Evolutionary conservation across 2,113 vertebrate species (phyloP).

Genomic region (Propithecus coquereli): DNA sequence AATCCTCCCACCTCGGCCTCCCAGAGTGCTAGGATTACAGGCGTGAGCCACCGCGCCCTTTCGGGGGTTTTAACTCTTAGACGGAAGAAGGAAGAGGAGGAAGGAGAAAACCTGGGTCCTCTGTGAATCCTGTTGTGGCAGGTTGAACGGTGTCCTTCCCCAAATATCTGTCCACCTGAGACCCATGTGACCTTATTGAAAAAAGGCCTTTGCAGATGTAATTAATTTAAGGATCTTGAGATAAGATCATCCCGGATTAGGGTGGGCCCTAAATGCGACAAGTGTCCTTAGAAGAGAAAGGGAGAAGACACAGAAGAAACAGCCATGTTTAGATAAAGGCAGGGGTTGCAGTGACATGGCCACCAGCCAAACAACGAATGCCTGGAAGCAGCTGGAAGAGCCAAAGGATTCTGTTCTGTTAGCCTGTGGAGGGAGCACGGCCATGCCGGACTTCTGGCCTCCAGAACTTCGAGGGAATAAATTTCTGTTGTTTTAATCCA

Average conservation of each 20-base stretch:
- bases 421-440: background rate
- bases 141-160: background rate
- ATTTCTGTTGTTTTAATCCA: background rate
- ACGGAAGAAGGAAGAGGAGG: background rate
- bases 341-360: background rate
- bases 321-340: background rate
- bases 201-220: background rate
- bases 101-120: background rate
- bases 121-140: background rate
- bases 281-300: background rate
- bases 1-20: no score
- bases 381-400: background rate
- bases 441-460: background rate
- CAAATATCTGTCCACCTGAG: background rate
- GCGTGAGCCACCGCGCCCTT: no score
- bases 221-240: background rate
- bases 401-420: background rate
- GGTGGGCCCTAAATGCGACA: background rate
- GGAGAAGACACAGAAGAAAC: background rate
- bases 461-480: background rate
- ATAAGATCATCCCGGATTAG: background rate
- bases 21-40: no score
- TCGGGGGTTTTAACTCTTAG: background rate
- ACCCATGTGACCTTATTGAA: background rate
- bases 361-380: background rate